Percentiles rank a stretch among this genome's conserved stretches.
These are phyloP conservation scores for Platerodrilus igneus DNA, from an alignment of 2,888 invertebrate genomes.

Conservation along the genomic window DNA sequence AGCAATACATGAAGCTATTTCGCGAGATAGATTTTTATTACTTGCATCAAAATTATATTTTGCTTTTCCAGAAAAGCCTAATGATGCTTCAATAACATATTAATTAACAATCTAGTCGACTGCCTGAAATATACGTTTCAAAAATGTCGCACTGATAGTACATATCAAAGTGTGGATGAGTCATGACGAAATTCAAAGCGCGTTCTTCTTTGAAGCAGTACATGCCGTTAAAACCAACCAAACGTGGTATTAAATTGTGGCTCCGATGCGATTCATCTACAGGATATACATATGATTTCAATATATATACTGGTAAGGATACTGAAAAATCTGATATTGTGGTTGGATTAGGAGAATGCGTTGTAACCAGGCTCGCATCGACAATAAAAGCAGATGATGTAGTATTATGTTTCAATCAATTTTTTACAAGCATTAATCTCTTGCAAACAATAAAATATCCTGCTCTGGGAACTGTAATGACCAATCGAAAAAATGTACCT, in stretches of 20 bases:
- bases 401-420: slow-evolving; percentile 10
- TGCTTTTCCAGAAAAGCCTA: slow-evolving; percentile 14
- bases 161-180: slow-evolving; percentile 16
- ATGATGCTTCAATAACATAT: slow-evolving; percentile 10
- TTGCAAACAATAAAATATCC: no score
- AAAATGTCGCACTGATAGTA: slow-evolving; percentile 13
- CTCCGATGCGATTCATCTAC: slow-evolving; percentile 25
- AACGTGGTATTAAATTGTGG: slow-evolving; percentile 27
- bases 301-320: slow-evolving; percentile 32
- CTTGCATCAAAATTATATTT: slow-evolving; percentile 16
- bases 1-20: slow-evolving; percentile 11
- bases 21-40: slow-evolving; percentile 12
- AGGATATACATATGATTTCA: slow-evolving; percentile 31
- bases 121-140: slow-evolving; percentile 20
- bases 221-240: slow-evolving; percentile 27
- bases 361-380: slow-evolving; percentile 22
- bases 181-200: no score
- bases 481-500: no score
- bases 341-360: no score
- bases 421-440: slow-evolving; percentile 12
- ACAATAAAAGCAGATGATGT: slow-evolving; percentile 10
- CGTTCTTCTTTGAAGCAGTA: slow-evolving; percentile 29
- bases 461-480: no score
- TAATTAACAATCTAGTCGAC: slow-evolving; percentile 15
- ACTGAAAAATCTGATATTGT: slow-evolving; percentile 18